A percentile compares a stretch with the other conserved stretches of the same genome.
Evolutionary conservation across 1,140 invertebrate genomes (phyloP).

Genomic region (Penaeus japonicus): DNA sequence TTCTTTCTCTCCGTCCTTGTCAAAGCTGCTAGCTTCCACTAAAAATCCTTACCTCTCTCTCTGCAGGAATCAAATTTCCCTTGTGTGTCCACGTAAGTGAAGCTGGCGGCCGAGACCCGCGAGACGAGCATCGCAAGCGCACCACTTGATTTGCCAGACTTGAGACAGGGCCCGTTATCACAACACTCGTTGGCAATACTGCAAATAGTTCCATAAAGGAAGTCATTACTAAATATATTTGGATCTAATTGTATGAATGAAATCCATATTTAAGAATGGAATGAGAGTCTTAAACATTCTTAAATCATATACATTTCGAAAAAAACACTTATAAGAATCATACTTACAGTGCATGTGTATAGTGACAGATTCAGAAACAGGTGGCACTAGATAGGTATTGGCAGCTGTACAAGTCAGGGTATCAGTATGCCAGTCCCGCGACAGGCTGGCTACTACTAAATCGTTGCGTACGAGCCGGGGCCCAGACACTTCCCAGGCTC

Average conservation of each 20-base stretch:
- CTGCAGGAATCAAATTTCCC: background rate
- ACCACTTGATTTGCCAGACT: background rate
- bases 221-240: no score
- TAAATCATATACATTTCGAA: background rate
- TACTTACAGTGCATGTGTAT: constrained; percentile 33
- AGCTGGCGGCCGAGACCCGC: constrained; percentile 24
- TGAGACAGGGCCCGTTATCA: background rate
- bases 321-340: background rate
- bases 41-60: constrained; percentile 41
- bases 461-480: constrained; percentile 34
- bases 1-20: no score
- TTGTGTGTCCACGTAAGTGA: constrained; percentile 18
- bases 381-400: constrained; percentile 25
- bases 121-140: constrained; percentile 21
- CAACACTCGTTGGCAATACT: constrained; percentile 32
- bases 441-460: constrained; percentile 19
- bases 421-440: constrained; percentile 35
- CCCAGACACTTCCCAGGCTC: constrained; percentile 30
- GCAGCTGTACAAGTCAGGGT: constrained; percentile 30
- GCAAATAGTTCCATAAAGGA: no score
- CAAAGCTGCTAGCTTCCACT: no score
- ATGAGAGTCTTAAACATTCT: no score
- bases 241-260: no score
- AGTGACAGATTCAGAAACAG: background rate
- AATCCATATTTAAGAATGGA: no score